Evolutionary conservation across 2,888 invertebrate species (phyloP).

Genomic region (Eristalinus aeneus): DNA sequence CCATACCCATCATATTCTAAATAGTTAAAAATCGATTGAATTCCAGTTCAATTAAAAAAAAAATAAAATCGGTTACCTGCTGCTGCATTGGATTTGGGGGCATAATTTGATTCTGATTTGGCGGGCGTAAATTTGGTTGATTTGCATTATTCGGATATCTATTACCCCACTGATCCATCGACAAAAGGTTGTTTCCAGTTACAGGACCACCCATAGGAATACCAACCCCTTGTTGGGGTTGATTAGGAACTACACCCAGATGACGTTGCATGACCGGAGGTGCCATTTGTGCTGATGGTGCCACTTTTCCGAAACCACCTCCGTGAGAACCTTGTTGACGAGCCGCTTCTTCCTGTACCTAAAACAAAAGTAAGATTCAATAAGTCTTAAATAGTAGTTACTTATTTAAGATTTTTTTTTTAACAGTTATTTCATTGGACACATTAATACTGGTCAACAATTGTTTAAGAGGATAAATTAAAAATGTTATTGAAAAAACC

Average conservation of each 20-base stretch:
- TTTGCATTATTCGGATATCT: constrained; percentile 81
- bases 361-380: background rate
- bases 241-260: constrained; percentile 77
- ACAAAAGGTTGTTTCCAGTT: constrained; percentile 81
- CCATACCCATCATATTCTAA: constrained; percentile 79
- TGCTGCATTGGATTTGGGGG: constrained; percentile 79
- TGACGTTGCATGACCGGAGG: constrained; percentile 82
- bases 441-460: no score
- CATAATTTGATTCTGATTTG: constrained; percentile 81
- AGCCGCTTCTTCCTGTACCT: constrained; percentile 95
- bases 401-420: background rate
- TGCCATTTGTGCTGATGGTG: constrained; percentile 82
- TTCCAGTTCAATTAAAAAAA: background rate
- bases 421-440: no score
- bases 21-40: no score
- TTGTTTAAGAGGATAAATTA: no score
- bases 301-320: constrained; percentile 88
- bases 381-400: background rate
- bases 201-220: constrained; percentile 73
- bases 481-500: no score
- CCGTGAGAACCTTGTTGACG: constrained; percentile 91
- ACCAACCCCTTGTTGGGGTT: constrained; percentile 74
- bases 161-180: constrained; percentile 83
- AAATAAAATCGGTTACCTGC: constrained; percentile 71
- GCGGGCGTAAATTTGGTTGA: constrained; percentile 80